Base-by-base conservation (phyloP, 2,888 invertebrate genomes). In the Eustalomyia histrio region DNA sequence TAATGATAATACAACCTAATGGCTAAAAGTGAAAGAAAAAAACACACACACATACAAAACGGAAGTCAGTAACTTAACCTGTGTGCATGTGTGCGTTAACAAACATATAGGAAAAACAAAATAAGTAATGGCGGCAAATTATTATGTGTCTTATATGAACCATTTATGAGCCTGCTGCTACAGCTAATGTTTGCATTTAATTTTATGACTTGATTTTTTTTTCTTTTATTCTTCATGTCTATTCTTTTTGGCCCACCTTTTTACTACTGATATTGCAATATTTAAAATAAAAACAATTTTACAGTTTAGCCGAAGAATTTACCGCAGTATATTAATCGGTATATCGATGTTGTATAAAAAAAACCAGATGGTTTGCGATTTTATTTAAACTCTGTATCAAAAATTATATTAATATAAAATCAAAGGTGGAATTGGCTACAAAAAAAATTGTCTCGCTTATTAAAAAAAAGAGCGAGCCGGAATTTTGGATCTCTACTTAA, bases 171-270 rank as follows among this genome's bases (percentile, higher is more conserved):
- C 53, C 80, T 68, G 18, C 39, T 80, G 76, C 68, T 58, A 63
- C 18, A 68, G 72, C 50, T 76, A 76, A 80, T 80, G 76, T 76
- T 80, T 72, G 80, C 68, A 68, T 76, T 76, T 80, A 76, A 80
- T 76, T 76, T 76, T 72, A 76, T 72, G 72, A 68, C 68, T 72
- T 61, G 55, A 58, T 33, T 57, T 35, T 61, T 61, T 67, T 55
- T 21, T 18, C 0, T 9, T n/a, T 58, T 63, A 8, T 7, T 39
- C 39, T 58, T 4, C 47, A 21, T 63, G 7, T 18, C 4, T 33
- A 17, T 10, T 29, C 24, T 16, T 43, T 68, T 43, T 29, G 16
- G 21, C 9, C 10, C 24, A 33, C 21, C 52, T 35, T 65, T 53
- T 53, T 53, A 24, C 9, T 12, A 12, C 12, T 10, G 12, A 39